Conservation (phyloP, 2,113 vertebrate genomes). For the Leucopsar rothschildi region DNA sequence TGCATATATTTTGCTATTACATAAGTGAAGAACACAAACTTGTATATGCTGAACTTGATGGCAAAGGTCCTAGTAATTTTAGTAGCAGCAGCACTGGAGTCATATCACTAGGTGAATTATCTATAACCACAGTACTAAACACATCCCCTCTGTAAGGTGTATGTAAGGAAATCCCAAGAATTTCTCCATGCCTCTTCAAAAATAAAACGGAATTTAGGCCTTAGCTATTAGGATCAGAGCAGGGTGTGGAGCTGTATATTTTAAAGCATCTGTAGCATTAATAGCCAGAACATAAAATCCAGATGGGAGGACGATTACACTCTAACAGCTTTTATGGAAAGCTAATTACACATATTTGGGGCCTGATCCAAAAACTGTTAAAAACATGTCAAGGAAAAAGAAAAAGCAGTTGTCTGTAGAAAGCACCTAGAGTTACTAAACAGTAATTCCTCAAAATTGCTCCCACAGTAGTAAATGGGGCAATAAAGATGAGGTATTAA, state of each 20-base stretch:
- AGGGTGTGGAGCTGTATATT: neutral
- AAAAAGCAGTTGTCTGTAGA: neutral
- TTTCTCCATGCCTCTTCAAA: neutral
- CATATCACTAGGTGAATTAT: neutral
- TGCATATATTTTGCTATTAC: neutral
- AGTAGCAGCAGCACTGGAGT: neutral
- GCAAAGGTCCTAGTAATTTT: neutral
- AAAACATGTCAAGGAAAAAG: neutral
- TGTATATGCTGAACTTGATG: neutral
- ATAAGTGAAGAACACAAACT: neutral
- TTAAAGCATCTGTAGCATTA: slow-evolving; percentile 1
- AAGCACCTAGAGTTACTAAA: neutral
- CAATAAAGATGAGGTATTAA: slow-evolving; percentile 8
- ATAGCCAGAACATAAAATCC: slow-evolving; percentile 21
- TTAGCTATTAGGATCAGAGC: neutral
- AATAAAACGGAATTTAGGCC: neutral
- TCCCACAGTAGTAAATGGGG: neutral
- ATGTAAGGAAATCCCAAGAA: neutral
- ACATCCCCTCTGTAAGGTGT: neutral
- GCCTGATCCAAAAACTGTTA: neutral
- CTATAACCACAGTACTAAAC: neutral
- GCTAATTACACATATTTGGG: slow-evolving; percentile 5
- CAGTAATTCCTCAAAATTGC: neutral
- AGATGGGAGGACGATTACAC: neutral
- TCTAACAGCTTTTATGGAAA: slow-evolving; percentile 16